These are phyloP conservation scores for Oryzias curvinotus DNA, from an alignment of 2,113 vertebrate genomes.

Conservation along the genomic window DNA sequence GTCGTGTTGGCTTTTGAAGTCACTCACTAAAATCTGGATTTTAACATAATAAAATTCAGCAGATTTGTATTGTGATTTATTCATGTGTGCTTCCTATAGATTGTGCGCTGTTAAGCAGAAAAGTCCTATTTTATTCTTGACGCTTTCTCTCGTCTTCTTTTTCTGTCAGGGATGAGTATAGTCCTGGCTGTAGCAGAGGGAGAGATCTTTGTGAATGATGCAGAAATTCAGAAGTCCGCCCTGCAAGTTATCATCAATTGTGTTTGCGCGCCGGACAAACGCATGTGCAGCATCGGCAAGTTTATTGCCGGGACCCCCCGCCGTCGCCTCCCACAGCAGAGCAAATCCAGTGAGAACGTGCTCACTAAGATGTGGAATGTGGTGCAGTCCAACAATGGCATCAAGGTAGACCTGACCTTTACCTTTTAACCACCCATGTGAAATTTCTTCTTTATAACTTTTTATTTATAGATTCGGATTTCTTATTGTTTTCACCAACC, in stretches of 20 bases:
- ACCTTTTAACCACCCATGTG: not conserved
- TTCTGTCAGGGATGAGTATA: conserved; percentile 90
- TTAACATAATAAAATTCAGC: conserved; percentile 17
- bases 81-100: conserved; percentile 20
- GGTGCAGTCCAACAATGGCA: conserved; percentile 98
- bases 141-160: conserved; percentile 12
- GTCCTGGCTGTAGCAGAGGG: conserved; percentile 96
- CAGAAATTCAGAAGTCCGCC: conserved; percentile 98
- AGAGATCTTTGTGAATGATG: conserved; percentile 97
- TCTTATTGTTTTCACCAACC: too few relatives aligned
- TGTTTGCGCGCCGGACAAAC: conserved; percentile 94
- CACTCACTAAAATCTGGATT: conserved; percentile 6
- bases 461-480: not conserved
- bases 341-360: conserved; percentile 88
- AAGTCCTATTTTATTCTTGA: conserved; percentile 11
- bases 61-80: conserved; percentile 13
- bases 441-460: not conserved
- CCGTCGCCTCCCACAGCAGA: conserved; percentile 87
- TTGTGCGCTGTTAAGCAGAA: conserved; percentile 14
- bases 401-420: conserved; percentile 79
- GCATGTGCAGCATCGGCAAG: conserved; percentile 95
- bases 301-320: conserved; percentile 94
- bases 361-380: conserved; percentile 99
- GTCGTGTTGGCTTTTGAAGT: not conserved
- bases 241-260: conserved; percentile 98